Conservation (phyloP, 2,888 invertebrate species). For the Diarsia mendica region DNA sequence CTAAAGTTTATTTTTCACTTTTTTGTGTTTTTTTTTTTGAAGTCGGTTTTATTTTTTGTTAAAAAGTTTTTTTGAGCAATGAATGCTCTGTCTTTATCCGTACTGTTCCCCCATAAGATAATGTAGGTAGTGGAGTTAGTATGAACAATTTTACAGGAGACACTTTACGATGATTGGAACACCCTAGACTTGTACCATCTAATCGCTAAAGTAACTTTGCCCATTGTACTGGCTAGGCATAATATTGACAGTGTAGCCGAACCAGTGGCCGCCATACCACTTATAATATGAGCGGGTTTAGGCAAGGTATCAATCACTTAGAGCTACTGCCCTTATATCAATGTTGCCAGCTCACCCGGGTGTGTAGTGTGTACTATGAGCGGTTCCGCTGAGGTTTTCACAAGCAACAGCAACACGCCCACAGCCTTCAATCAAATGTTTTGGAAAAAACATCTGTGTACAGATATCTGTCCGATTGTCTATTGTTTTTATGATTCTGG, state of each 20-base stretch:
- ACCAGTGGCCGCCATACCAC: constrained; percentile 16
- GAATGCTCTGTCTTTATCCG: too few relatives aligned
- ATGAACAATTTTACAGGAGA: not conserved
- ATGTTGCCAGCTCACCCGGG: constrained; percentile 6
- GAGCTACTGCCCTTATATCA: constrained; percentile 10
- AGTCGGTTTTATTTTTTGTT: too few relatives aligned
- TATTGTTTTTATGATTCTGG: not conserved
- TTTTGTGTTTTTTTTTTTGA: too few relatives aligned
- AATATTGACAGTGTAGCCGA: constrained; percentile 18
- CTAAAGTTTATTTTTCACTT: too few relatives aligned
- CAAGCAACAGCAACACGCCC: not conserved
- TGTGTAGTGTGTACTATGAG: constrained; percentile 11
- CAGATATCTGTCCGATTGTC: not conserved
- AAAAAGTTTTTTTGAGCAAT: too few relatives aligned
- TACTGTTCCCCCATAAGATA: too few relatives aligned
- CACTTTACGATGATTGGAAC: constrained; percentile 6
- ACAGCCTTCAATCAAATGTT: not conserved
- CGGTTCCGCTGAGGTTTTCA: not conserved
- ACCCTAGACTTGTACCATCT: not conserved
- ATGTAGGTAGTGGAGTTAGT: not conserved
- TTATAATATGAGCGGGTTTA: constrained; percentile 29
- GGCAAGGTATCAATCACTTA: constrained; percentile 49
- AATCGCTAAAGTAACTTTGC: constrained; percentile 9
- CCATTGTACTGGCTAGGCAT: not conserved
- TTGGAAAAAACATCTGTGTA: not conserved